Evolutionary conservation across 2,888 invertebrate genomes (phyloP).

Genomic region (Melieria picta): DNA sequence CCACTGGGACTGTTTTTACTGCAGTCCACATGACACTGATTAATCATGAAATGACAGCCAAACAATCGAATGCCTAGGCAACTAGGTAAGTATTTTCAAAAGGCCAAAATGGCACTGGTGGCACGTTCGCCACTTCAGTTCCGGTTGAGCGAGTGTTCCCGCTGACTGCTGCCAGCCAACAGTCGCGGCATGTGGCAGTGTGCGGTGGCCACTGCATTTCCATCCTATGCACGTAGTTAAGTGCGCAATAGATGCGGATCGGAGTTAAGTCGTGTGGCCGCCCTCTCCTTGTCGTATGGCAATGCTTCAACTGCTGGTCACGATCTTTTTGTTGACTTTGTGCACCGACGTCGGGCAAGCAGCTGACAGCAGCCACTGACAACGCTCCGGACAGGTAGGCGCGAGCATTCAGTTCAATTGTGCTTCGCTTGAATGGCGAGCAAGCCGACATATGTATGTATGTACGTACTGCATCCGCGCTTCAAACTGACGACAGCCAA

Average conservation of each 20-base stretch:
- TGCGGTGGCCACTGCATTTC: no score
- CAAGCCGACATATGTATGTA: not conserved
- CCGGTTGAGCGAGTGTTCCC: conserved; percentile 17
- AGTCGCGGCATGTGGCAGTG: no score
- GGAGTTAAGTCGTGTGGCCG: not conserved
- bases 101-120: no score
- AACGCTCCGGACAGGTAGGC: not conserved
- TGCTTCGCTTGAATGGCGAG: not conserved
- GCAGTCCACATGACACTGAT: conserved; percentile 2
- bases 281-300: conserved; percentile 17
- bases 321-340: conserved; percentile 19
- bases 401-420: not conserved
- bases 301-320: conserved; percentile 24
- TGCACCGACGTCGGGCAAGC: conserved; percentile 6
- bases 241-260: no score
- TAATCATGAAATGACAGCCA: conserved; percentile 18
- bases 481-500: not conserved
- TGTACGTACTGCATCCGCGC: not conserved
- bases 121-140: conserved; percentile 9
- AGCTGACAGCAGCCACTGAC: not conserved
- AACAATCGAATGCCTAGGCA: not conserved
- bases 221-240: no score
- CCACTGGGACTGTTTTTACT: no score
- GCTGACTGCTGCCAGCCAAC: not conserved
- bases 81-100: no score